Evolutionary conservation across 2,797 vertebrate species (phyloP).

Genomic region (Sorex maritimensis): DNA sequence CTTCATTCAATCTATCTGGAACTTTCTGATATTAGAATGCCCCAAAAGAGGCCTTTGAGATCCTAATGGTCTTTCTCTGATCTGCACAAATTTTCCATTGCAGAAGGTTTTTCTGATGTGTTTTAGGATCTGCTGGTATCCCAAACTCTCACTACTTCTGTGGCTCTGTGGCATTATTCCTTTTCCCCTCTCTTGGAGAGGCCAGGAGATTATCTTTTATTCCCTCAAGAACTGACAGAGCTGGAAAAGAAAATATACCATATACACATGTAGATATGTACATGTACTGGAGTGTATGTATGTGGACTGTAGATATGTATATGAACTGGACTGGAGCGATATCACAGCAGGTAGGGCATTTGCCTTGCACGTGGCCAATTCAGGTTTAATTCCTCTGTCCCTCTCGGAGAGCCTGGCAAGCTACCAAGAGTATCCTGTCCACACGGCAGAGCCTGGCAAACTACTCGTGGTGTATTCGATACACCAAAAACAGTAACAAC

Average conservation of each 20-base stretch:
- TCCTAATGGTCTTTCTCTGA: neutral
- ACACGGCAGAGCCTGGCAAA: too few species aligned
- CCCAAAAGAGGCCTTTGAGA: neutral
- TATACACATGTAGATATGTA: neutral
- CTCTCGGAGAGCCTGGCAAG: too few species aligned
- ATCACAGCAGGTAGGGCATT: too few species aligned
- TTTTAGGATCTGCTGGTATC: neutral
- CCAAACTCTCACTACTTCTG: neutral
- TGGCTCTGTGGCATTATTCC: neutral
- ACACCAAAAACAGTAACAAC: too few species aligned
- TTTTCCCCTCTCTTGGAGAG: neutral
- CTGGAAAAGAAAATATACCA: neutral
- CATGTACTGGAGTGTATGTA: too few species aligned
- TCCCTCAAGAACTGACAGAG: neutral
- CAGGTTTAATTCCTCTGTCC: too few species aligned
- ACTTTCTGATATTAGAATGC: neutral
- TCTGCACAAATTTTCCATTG: neutral
- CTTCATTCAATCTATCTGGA: neutral
- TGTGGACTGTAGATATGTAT: too few species aligned
- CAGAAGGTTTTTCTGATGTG: neutral
- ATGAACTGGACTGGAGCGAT: too few species aligned
- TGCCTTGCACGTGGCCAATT: too few species aligned
- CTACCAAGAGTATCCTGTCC: too few species aligned
- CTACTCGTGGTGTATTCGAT: too few species aligned
- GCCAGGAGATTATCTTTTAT: slow-evolving; percentile 29